Conservation (phyloP, 2,888 invertebrate genomes). For the Ichneumon xanthorius region DNA sequence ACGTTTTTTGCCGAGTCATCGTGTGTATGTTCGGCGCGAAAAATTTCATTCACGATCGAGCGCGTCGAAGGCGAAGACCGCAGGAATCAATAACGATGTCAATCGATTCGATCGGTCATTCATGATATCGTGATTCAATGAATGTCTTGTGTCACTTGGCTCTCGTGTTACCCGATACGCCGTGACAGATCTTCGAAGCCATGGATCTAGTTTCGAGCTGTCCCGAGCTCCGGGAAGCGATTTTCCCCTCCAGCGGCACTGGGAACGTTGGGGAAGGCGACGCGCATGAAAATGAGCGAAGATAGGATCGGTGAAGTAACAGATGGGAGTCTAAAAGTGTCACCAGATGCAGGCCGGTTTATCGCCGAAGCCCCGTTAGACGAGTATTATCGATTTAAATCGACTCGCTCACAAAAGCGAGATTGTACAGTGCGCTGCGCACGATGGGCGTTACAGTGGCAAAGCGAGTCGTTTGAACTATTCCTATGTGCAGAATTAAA, state of each 20-base stretch:
- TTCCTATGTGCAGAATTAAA: slow-evolving; percentile 39
- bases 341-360: slow-evolving; percentile 18
- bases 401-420: slow-evolving; percentile 23
- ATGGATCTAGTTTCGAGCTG: not conserved
- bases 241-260: not conserved
- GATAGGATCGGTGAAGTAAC: not conserved
- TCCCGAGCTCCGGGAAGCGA: not conserved
- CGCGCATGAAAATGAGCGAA: not conserved
- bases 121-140: slow-evolving; percentile 38
- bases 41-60: slow-evolving; percentile 59
- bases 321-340: not conserved
- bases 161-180: slow-evolving; percentile 25
- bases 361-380: slow-evolving; percentile 32
- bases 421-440: slow-evolving; percentile 32
- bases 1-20: slow-evolving; percentile 7
- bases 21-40: slow-evolving; percentile 3
- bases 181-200: not conserved
- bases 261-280: not conserved
- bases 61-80: slow-evolving; percentile 33
- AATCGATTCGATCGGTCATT: slow-evolving; percentile 55
- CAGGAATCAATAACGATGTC: slow-evolving; percentile 51
- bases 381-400: slow-evolving; percentile 53
- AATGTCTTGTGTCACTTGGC: not conserved
- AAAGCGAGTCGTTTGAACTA: slow-evolving; percentile 52
- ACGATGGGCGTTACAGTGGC: slow-evolving; percentile 22